A percentile compares a stretch with the other conserved stretches of the same genome.
These are phyloP conservation scores for Podabrus alpinus DNA, from an alignment of 2,888 invertebrate species.

Conservation along the genomic window DNA sequence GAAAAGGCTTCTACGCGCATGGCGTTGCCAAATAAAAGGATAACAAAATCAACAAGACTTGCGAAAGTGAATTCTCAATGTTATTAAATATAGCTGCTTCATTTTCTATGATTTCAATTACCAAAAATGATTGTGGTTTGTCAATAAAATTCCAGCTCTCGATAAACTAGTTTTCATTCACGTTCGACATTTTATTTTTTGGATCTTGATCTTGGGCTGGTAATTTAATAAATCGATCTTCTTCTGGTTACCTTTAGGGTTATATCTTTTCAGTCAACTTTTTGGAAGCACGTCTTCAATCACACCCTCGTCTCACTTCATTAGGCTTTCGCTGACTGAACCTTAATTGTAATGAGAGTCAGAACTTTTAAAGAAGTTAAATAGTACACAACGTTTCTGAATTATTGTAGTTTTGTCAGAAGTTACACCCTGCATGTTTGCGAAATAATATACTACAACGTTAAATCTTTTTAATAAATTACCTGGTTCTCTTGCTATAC, in stretches of 20 bases:
- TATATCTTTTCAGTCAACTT: background rate
- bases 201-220: background rate
- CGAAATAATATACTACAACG: background rate
- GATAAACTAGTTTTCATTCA: background rate
- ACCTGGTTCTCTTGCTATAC: background rate
- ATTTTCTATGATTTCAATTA: background rate
- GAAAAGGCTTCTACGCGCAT: conserved; percentile 25
- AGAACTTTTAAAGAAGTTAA: conserved; percentile 12
- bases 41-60: background rate
- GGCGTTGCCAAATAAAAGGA: conserved; percentile 7
- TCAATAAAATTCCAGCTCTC: background rate
- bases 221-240: conserved; percentile 2
- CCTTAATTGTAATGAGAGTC: conserved; percentile 13
- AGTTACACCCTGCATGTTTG: background rate
- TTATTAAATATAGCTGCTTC: background rate
- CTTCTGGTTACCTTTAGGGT: background rate
- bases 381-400: background rate
- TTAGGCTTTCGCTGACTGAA: conserved; percentile 10
- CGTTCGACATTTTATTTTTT: background rate
- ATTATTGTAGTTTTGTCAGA: conserved; percentile 8
- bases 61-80: background rate
- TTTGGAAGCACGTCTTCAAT: conserved; percentile 9
- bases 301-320: conserved; percentile 16
- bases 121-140: background rate
- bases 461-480: conserved; percentile 7